A percentile compares a stretch with the other conserved stretches of the same genome.
Evolutionary conservation across 2,797 vertebrate genomes (phyloP).

Genomic region (Lithobates pipiens): DNA sequence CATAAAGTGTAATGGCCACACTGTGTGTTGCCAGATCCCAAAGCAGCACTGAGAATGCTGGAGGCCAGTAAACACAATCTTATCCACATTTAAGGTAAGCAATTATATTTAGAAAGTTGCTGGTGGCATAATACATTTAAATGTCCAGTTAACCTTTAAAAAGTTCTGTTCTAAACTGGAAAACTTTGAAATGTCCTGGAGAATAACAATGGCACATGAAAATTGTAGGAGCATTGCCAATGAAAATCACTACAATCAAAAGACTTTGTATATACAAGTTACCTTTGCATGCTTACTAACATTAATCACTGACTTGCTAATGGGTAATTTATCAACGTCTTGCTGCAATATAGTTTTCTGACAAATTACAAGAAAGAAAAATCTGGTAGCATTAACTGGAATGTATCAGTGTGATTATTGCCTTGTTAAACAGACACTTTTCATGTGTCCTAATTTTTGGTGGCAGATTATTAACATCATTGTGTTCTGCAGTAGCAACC

Average conservation of each 20-base stretch:
- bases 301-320: neutral
- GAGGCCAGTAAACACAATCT: neutral
- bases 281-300: neutral
- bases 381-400: neutral
- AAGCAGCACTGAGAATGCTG: neutral
- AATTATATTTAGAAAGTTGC: neutral
- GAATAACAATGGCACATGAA: neutral
- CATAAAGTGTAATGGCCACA: too few species aligned
- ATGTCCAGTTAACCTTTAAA: neutral
- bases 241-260: neutral
- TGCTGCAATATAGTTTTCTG: neutral
- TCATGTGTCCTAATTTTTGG: slow-evolving; percentile 2
- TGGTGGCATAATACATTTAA: neutral
- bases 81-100: neutral
- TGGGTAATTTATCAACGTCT: neutral
- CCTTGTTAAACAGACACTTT: slow-evolving; percentile 4
- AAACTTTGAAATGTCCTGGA: neutral
- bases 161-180: neutral
- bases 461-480: neutral
- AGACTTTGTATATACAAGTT: neutral
- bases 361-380: slow-evolving; percentile 1
- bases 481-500: neutral
- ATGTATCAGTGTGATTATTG: slow-evolving; percentile 4
- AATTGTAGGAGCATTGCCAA: neutral
- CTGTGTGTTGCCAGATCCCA: neutral